A percentile compares a stretch with the other conserved stretches of the same genome.
Evolutionary conservation across 1,140 invertebrate species (phyloP).

Genomic region (Zaprionus capensis): DNA sequence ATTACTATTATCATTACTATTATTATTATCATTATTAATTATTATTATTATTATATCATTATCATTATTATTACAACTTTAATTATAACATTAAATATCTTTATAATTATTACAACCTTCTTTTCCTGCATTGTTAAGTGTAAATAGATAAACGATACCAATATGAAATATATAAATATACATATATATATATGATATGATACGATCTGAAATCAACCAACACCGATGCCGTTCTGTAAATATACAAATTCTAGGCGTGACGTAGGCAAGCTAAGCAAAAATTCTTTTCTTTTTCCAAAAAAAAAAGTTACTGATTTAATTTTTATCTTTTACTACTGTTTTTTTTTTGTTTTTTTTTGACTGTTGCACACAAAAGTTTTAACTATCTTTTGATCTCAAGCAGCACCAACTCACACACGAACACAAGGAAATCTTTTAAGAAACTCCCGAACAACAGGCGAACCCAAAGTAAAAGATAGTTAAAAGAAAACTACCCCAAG

Average conservation of each 20-base stretch:
- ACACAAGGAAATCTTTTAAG: constrained; percentile 20
- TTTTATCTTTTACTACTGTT: constrained; percentile 22
- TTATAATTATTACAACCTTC: constrained; percentile 15
- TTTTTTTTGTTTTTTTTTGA: constrained; percentile 37
- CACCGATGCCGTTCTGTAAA: constrained; percentile 56
- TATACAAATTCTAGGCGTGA: constrained; percentile 46
- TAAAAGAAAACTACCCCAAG: constrained; percentile 37
- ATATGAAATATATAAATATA: neutral
- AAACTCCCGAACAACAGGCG: constrained; percentile 44
- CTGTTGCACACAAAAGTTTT: constrained; percentile 50
- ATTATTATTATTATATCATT: constrained; percentile 41
- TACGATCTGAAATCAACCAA: constrained; percentile 10
- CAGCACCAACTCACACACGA: constrained; percentile 51
- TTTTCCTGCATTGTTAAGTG: constrained; percentile 57
- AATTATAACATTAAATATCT: constrained; percentile 6
- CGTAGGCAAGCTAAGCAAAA: constrained; percentile 20
- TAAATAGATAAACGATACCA: constrained; percentile 61
- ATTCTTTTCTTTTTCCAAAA: constrained; percentile 34
- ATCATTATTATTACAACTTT: constrained; percentile 12
- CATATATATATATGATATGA: constrained; percentile 21
- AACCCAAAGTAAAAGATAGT: constrained; percentile 81
- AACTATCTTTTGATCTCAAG: constrained; percentile 83
- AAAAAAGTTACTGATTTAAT: constrained; percentile 13
- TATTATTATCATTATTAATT: constrained; percentile 44
- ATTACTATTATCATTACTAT: constrained; percentile 50